These are phyloP conservation scores for Theristicus caerulescens DNA, from an alignment of 2,113 vertebrate species.

Conservation along the genomic window DNA sequence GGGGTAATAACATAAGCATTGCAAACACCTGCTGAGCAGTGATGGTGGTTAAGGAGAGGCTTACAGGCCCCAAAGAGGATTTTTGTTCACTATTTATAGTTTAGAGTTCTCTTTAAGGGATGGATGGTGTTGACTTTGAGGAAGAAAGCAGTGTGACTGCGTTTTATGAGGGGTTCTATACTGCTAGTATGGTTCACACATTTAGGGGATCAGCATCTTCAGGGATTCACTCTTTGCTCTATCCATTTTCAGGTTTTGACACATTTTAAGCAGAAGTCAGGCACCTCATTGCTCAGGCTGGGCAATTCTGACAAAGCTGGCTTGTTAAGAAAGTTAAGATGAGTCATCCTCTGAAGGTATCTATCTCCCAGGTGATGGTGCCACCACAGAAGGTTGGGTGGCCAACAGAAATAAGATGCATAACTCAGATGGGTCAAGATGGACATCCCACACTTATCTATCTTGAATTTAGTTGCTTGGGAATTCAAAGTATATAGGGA, in stretches of 20 bases:
- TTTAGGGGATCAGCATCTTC: neutral
- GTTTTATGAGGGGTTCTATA: neutral
- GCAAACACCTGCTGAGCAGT: neutral
- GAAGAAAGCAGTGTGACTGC: neutral
- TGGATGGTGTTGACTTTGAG: neutral
- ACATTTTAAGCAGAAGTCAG: neutral
- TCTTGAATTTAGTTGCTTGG: neutral
- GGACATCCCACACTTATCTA: neutral
- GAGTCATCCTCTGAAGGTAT: neutral
- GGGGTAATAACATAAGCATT: neutral
- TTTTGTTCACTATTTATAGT: neutral
- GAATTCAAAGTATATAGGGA: neutral
- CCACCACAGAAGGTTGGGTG: neutral
- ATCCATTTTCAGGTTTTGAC: neutral
- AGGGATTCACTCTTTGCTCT: neutral
- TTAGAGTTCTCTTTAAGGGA: neutral
- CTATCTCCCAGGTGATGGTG: neutral
- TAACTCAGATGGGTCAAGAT: neutral
- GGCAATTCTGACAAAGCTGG: neutral
- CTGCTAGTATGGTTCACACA: rapidly evolving
- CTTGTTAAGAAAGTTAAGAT: neutral
- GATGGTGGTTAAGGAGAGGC: neutral
- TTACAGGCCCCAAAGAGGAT: neutral
- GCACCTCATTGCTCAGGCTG: neutral
- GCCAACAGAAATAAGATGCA: neutral